Evolutionary conservation across 2,888 invertebrate species (phyloP), one percentile per base, ranked within the genome.

Genomic region (Thera obeliscata): DNA sequence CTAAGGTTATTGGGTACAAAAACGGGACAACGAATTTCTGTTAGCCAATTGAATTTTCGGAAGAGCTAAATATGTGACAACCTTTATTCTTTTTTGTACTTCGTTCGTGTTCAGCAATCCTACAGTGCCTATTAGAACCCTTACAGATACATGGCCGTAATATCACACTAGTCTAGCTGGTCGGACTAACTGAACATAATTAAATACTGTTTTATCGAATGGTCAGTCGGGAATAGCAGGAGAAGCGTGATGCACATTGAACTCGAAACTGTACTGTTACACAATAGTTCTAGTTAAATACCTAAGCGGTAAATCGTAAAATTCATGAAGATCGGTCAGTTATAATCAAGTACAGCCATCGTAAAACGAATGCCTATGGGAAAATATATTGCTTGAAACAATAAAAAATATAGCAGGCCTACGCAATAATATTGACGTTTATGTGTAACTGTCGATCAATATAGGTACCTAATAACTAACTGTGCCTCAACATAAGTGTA

Each of bases 231-330:
- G 46, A 54, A 54, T 54, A 46, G 46, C 48, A 46, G 54, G 35
- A 66, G 48, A 61, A 68, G 64, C 64, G 41, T 61, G 57, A 57
- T 68, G 67, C 56, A 61, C 54, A 68, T 68, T 64, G 54, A 57
- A 43, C 54, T 61, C 48, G 36, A 64, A 48, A 59, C 59, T 35
- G 54, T 55, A 54, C 62, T 55, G 62, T 49, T 46, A 54, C 49
- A 36, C 41, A 12, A 58, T 56, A 56, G 46, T 22, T 48, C 52
- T 7, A 57, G 33, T 48, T 22, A 35, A 43, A 9, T 57, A 7
- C 56, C n/a, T 49, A 49, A 48, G 8, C 52, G 33, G 33, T 33
- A 52, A 52, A 52, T 50, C 52, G 9, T 12, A 33, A 11, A 22
- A 52, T 12, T 52, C 52, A 7, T 9, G 43, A 9, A 9, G 9